Base-by-base conservation (phyloP, 2,797 vertebrate species). In the Coregonus suidteri region DNA sequence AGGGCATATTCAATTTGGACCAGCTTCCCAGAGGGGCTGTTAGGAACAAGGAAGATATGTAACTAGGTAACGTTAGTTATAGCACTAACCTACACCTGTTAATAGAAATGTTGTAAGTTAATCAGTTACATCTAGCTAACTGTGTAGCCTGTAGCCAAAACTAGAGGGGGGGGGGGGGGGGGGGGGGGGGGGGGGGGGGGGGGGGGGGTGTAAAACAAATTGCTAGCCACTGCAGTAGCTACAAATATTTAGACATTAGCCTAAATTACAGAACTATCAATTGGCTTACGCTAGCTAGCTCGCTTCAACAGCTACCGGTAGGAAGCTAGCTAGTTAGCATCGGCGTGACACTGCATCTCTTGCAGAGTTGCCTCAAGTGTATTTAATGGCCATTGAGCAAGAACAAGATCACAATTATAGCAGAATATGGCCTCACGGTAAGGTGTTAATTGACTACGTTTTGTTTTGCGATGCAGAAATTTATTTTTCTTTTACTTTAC, bases 1-100 rank as follows among this genome's bases (percentile, higher is more conserved):
- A 97, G 92, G 35, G 96, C 96, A 88, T 97, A 97, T 82, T 97
- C 96, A 88, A 97, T 97, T 90, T 97, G 96, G 75, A 97, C 96
- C 88, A 97, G 93, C 85, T 97, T 97, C 81, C 96, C 96, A 76
- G 96, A 97, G 15, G 96, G 96, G 90, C 96, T 97, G 75, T 37
- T 16, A 9, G 30, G 25, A 16, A 15, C 14, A 13, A 83, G 84
- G 51, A 75, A 15, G 15, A 80, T 15, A 34, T 6, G 64, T 3
- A 64, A 34, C 31, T 9, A 7, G 37, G 6, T 41, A 41, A 9
- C 6, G 37, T 41, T 47, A 47, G 41, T 47, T 47, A 47, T 47
- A 11, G 41, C 41, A 47, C 41, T 47, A 47, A 47, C 9, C 41
- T 47, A 11, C 41, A 54, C n/a, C 18, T 59, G 6, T 59, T 69